Conservation (phyloP, 2,888 invertebrate species). For the Ashinkailepas kermadecensis region DNA sequence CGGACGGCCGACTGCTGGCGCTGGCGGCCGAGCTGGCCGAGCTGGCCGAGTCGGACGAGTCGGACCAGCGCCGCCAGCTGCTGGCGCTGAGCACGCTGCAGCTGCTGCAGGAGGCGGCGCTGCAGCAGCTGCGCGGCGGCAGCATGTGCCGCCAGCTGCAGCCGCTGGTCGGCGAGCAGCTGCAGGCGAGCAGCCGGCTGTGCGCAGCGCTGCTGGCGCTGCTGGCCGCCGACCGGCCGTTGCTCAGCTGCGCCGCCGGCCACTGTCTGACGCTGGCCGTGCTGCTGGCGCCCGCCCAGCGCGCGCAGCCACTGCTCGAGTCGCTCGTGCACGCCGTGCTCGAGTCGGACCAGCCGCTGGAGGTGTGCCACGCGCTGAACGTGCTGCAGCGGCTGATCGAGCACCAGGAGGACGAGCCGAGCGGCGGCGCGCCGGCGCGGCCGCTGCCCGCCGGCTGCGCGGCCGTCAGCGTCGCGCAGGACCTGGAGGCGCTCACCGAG, state of each 20-base stretch:
- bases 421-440: background rate
- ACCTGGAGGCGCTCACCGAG: background rate
- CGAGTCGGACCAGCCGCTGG: background rate
- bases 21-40: background rate
- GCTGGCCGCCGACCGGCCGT: background rate
- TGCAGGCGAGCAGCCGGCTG: background rate
- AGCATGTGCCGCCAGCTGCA: slow-evolving; percentile 9
- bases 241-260: slow-evolving; percentile 7
- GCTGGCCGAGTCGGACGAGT: background rate
- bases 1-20: background rate
- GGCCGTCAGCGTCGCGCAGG: background rate
- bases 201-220: background rate
- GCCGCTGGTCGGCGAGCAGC: background rate
- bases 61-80: background rate
- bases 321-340: background rate
- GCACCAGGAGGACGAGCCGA: background rate
- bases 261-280: background rate
- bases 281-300: background rate
- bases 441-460: background rate
- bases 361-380: slow-evolving; percentile 7
- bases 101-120: slow-evolving; percentile 16
- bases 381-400: slow-evolving; percentile 9
- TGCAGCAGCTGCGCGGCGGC: background rate
- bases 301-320: background rate
- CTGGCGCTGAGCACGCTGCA: slow-evolving; percentile 14